phyloP scores from a whole-genome alignment of 2,113 vertebrate species.

The Phalacrocorax pelagicus region DNA sequence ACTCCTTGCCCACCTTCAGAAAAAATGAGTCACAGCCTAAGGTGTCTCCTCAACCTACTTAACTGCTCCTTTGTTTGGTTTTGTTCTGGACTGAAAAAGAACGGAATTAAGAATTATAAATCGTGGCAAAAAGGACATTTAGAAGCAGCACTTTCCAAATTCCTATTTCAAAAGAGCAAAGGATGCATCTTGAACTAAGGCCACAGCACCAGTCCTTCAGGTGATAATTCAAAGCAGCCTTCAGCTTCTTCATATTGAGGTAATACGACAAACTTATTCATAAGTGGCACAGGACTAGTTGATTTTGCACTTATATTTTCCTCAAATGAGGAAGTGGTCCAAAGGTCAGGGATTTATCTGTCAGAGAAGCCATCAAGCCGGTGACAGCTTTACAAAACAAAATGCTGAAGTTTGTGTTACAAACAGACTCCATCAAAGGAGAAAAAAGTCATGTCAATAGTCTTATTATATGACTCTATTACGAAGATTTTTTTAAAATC shows the following conservation, averaged over 20 bases:
- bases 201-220: neutral
- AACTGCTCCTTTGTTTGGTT: neutral
- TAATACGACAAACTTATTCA: neutral
- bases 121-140: neutral
- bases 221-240: neutral
- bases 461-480: neutral
- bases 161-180: neutral
- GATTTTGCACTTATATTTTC: neutral
- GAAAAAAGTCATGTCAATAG: neutral
- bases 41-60: neutral
- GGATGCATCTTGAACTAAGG: neutral
- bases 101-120: neutral
- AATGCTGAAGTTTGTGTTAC: neutral
- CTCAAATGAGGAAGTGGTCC: neutral
- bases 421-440: neutral
- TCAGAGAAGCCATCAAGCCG: neutral
- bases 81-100: neutral
- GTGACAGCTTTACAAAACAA: neutral
- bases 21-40: neutral
- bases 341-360: neutral
- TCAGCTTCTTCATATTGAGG: neutral
- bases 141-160: neutral
- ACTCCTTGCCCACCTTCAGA: neutral
- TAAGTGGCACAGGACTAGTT: neutral
- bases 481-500: neutral